Conservation (phyloP, 2,113 vertebrate species). For the Mormyrus lacerda region DNA sequence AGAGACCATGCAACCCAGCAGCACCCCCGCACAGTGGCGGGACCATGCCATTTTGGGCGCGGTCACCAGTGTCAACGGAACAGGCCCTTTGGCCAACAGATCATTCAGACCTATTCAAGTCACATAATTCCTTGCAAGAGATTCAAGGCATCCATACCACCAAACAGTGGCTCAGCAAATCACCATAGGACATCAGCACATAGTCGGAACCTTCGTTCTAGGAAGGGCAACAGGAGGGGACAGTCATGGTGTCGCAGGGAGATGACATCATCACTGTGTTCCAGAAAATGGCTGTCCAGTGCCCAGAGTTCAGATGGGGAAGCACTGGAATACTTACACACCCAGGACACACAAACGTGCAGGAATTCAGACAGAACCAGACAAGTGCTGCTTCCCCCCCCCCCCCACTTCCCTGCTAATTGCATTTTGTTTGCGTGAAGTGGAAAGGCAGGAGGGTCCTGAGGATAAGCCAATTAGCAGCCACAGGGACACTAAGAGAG, state of each 20-base stretch:
- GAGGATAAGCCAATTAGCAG: neutral
- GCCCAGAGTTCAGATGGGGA: neutral
- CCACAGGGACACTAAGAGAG: neutral
- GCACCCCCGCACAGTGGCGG: neutral
- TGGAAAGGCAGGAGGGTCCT: neutral
- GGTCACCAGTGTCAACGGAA: neutral
- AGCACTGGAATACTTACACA: neutral
- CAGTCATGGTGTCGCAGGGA: neutral
- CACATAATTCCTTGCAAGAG: neutral
- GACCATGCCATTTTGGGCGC: neutral
- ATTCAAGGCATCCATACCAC: neutral
- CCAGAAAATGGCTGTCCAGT: neutral
- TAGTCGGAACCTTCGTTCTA: neutral
- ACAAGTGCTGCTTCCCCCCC: neutral
- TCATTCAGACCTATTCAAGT: neutral
- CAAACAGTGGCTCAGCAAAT: neutral
- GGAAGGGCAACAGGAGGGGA: neutral
- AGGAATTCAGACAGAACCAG: slow-evolving; percentile 12
- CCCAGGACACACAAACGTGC: neutral
- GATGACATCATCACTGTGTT: neutral
- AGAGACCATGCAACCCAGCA: neutral
- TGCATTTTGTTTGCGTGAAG: slow-evolving; percentile 12
- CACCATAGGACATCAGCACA: neutral
- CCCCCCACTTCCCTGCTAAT: neutral
- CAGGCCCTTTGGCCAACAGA: neutral